These are phyloP conservation scores for Spatula versicolor DNA, from an alignment of 2,797 vertebrate genomes.

Conservation along the genomic window DNA sequence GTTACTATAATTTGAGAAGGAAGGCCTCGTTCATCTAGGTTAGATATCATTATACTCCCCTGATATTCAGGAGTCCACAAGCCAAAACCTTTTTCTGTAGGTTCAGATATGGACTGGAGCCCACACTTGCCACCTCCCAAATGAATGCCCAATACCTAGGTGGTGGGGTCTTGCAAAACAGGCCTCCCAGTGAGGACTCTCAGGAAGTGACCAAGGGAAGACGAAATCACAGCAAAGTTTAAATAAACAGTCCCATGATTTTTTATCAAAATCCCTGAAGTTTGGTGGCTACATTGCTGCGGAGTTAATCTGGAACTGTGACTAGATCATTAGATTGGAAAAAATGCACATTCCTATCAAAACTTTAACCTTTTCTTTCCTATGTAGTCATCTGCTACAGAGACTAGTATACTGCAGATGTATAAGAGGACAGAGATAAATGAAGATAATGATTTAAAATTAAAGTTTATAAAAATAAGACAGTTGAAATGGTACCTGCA, in stretches of 20 bases:
- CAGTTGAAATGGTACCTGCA: not conserved
- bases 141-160: not conserved
- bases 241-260: not conserved
- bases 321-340: not conserved
- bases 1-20: not conserved
- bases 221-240: not conserved
- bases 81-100: not conserved
- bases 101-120: not conserved
- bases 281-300: not conserved
- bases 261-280: conserved; percentile 5
- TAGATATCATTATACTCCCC: not conserved
- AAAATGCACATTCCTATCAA: not conserved
- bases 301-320: not conserved
- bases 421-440: not conserved
- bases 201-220: not conserved
- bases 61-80: not conserved
- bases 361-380: not conserved
- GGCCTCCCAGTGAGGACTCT: not conserved
- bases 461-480: conserved; percentile 33
- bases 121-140: not conserved
- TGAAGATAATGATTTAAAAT: conserved; percentile 8
- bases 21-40: not conserved
- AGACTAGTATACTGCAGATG: not conserved
- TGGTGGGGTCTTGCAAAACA: not conserved
- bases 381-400: not conserved